Evolutionary conservation across 2,797 vertebrate species (phyloP).

Genomic region (Paratrypauchen microcephalus): DNA sequence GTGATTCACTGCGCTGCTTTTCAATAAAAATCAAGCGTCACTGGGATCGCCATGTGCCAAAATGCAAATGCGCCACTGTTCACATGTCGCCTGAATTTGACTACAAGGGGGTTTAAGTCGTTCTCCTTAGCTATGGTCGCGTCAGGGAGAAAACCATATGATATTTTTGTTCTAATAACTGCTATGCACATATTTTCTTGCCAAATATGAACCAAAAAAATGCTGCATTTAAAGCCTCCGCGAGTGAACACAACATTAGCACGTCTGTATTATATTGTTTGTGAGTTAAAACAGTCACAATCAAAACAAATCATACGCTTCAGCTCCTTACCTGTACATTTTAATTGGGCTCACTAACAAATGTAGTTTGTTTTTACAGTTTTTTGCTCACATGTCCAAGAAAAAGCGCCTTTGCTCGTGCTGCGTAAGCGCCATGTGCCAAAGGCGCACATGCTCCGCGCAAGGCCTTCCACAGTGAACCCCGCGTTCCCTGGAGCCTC

Average conservation of each 20-base stretch:
- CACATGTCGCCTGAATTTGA: conserved; percentile 53
- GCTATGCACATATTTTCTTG: conserved; percentile 11
- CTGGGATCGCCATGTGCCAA: conserved; percentile 53
- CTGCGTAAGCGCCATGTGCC: not conserved
- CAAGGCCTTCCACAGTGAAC: not conserved
- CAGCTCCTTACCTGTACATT: conserved; percentile 39
- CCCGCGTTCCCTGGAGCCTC: not conserved
- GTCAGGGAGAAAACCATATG: conserved; percentile 10
- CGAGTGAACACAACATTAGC: conserved; percentile 15
- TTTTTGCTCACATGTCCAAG: too few species aligned
- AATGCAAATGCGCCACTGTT: conserved; percentile 61
- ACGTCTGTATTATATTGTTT: conserved; percentile 20
- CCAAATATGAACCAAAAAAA: conserved; percentile 23
- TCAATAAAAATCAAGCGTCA: conserved; percentile 38
- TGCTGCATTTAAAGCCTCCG: not conserved
- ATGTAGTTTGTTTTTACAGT: not conserved
- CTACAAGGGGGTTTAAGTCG: conserved; percentile 46
- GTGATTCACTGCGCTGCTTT: conserved; percentile 38
- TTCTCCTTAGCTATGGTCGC: conserved; percentile 49
- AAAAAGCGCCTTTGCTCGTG: too few species aligned
- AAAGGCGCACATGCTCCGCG: not conserved
- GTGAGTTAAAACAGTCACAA: not conserved
- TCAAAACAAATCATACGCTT: conserved; percentile 7
- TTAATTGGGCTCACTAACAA: not conserved
- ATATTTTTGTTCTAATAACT: conserved; percentile 40